These are phyloP conservation scores for Diarsia brunnea DNA, from an alignment of 2,888 invertebrate genomes.

Conservation along the genomic window DNA sequence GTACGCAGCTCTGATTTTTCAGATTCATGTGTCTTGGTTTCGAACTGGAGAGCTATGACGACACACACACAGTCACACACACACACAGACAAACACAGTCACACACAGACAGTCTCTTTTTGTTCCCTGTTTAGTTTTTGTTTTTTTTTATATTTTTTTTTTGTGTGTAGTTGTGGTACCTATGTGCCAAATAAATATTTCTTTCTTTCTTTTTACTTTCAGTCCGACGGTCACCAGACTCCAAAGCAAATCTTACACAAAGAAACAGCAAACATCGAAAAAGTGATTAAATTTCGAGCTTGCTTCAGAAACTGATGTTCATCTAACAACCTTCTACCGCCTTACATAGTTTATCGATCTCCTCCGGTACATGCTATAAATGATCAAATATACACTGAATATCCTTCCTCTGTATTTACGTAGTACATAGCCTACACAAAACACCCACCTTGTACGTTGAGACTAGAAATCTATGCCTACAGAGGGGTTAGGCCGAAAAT, in stretches of 20 bases:
- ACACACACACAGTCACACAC: too few species aligned
- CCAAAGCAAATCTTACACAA: conserved; percentile 6
- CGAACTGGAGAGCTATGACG: too few species aligned
- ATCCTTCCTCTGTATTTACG: conserved; percentile 78
- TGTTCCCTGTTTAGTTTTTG: too few species aligned
- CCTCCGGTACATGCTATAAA: conserved; percentile 67
- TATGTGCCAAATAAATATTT: too few species aligned
- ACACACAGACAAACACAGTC: too few species aligned
- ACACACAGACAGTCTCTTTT: too few species aligned
- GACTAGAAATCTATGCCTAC: conserved; percentile 87
- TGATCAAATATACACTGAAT: conserved; percentile 77
- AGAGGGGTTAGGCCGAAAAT: conserved; percentile 86
- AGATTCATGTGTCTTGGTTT: too few species aligned
- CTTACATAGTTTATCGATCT: conserved; percentile 66
- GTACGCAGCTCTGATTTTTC: too few species aligned
- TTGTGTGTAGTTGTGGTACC: too few species aligned
- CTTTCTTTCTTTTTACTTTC: too few species aligned
- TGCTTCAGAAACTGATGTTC: conserved; percentile 44
- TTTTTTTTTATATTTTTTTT: too few species aligned
- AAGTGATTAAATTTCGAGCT: conserved; percentile 19
- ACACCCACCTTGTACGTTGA: conserved; percentile 83
- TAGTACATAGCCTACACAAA: conserved; percentile 79
- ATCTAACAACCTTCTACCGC: conserved; percentile 41
- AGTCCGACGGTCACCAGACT: too few species aligned
- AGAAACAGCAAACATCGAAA: not conserved